Conservation (phyloP, 2,888 invertebrate genomes). For the Oligia strigilis region DNA sequence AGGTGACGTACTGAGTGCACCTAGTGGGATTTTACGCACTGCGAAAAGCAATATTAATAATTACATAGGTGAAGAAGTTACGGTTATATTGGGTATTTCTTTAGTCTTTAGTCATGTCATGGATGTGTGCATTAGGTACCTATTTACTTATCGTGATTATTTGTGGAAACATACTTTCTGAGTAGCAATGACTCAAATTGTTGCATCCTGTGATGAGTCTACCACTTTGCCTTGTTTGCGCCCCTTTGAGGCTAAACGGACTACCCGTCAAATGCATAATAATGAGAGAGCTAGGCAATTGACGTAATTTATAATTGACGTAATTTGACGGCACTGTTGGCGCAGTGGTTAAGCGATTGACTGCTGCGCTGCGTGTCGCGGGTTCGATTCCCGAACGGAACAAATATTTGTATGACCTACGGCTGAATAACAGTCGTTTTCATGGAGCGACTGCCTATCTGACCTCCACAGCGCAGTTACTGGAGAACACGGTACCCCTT, state of each 20-base stretch:
- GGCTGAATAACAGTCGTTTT: neutral
- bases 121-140: neutral
- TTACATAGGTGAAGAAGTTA: slow-evolving; percentile 11
- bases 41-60: slow-evolving; percentile 9
- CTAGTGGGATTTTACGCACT: slow-evolving; percentile 42
- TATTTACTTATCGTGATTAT: neutral
- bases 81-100: slow-evolving; percentile 18
- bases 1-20: slow-evolving; percentile 16
- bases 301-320: too few species aligned
- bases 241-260: neutral
- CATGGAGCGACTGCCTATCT: neutral
- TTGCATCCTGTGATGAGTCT: neutral
- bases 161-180: neutral
- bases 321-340: too few species aligned
- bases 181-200: neutral
- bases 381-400: too few species aligned
- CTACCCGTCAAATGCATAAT: neutral
- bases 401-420: too few species aligned
- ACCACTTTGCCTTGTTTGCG: neutral
- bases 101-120: slow-evolving; percentile 6
- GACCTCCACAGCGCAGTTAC: neutral
- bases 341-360: too few species aligned
- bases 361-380: too few species aligned
- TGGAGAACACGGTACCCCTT: neutral
- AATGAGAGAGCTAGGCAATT: neutral